Base-by-base conservation (phyloP, 2,113 vertebrate species). In the Sinocyclocheilus maitianheensis region DNA sequence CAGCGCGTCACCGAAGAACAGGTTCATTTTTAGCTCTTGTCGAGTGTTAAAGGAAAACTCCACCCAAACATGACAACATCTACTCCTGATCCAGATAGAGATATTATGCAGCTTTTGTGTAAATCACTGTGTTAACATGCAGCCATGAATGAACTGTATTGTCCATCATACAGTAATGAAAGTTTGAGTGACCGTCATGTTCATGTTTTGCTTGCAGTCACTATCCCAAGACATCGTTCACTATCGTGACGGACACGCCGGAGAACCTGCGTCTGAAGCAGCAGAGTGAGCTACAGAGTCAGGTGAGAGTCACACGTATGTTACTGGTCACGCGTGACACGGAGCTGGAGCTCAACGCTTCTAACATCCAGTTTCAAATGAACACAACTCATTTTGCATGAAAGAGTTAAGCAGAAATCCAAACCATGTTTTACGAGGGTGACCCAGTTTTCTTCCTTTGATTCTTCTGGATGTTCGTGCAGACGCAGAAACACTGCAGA, bases 201-300 rank as follows among this genome's bases (percentile, higher is more conserved):
- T 55, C 4, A 4, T 55, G 51, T 18, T 55, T 55, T 55, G 13
- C 40, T 63, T 60, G 18, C 93, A 99, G 97, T 93, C 98, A 99
- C 94, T 99, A 99, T 92, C 97, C 97, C 26, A 99, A 99, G 95
- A 96, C 96, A 48, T 96, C 97, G 87, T 99, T 98, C 94, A 99
- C 98, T 91, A 98, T 96, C 67, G 97, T 99, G 94, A 96, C 97
- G 0, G 98, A 99, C 91, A 99, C 98, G 3, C 98, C 98, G 0
- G 97, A 99, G 94, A 99, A 99, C 86, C 95, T 99, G 87, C 96
- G 98, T 0, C 97, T 99, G 34, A 99, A 97, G 92, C 97, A 99
- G 88, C 98, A 99, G 95, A 99, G 92, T 0, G 95, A 97, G 94
- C 95, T 99, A 75, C 98, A 99, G 91, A 99, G 98, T 92, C 97